phyloP scores from a whole-genome alignment of 2,888 invertebrate genomes.

The Plagiodera versicolora region DNA sequence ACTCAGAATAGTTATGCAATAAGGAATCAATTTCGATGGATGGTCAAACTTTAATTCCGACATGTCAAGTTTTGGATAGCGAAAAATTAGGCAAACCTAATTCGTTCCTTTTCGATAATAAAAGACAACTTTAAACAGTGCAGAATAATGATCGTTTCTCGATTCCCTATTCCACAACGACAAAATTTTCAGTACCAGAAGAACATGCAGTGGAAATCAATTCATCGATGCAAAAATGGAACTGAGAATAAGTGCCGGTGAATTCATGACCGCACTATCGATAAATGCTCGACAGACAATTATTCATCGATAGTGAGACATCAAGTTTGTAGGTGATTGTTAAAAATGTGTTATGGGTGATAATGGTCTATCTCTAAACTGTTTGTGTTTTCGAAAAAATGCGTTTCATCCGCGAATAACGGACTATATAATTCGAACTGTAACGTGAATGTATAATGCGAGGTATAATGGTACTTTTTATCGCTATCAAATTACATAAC shows the following conservation, averaged over 20 bases:
- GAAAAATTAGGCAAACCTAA: background rate
- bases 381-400: background rate
- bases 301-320: background rate
- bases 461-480: too few species aligned
- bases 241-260: background rate
- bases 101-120: background rate
- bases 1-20: background rate
- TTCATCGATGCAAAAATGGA: background rate
- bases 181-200: background rate
- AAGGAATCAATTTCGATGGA: background rate
- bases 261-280: background rate
- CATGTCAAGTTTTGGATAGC: too few species aligned
- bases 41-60: too few species aligned
- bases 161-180: background rate
- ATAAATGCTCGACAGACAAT: background rate
- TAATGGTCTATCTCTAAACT: constrained; percentile 1
- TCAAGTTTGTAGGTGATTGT: background rate
- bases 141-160: background rate
- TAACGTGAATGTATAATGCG: too few species aligned
- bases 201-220: background rate
- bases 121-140: background rate
- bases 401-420: background rate
- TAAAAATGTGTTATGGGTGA: background rate
- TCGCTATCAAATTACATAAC: too few species aligned
- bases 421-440: too few species aligned